Evolutionary conservation across 2,113 vertebrate genomes (phyloP).

Genomic region (Merops nubicus): DNA sequence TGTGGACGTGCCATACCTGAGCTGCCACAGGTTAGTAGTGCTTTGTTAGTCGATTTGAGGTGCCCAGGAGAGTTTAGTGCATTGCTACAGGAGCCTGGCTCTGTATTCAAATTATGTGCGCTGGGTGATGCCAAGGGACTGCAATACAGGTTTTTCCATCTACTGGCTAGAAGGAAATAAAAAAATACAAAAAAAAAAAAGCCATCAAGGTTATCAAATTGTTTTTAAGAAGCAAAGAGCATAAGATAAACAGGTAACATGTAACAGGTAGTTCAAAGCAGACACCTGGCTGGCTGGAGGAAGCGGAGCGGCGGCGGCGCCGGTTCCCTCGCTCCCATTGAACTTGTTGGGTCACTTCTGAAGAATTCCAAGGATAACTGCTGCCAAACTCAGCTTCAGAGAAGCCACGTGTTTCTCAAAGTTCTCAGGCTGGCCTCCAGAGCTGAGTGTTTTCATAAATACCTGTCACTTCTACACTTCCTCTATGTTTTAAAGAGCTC

Average conservation of each 20-base stretch:
- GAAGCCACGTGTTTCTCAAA: neutral
- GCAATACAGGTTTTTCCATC: constrained; percentile 93
- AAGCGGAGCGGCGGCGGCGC: neutral
- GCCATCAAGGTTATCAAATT: constrained; percentile 38
- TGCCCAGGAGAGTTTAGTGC: constrained; percentile 90
- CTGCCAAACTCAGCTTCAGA: neutral
- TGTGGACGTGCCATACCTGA: constrained; percentile 90
- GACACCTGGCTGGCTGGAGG: neutral
- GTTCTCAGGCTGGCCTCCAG: neutral
- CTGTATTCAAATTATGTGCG: constrained; percentile 73
- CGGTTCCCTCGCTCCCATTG: neutral
- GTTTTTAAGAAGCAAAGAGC: neutral
- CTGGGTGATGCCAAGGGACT: constrained; percentile 80
- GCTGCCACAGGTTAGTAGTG: constrained; percentile 95
- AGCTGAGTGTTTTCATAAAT: neutral
- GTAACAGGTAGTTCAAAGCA: too few relatives aligned
- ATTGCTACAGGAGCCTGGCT: constrained; percentile 81
- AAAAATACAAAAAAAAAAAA: constrained; percentile 71
- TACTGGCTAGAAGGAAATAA: constrained; percentile 83
- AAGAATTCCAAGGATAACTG: neutral
- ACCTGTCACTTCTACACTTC: neutral
- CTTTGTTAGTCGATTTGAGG: constrained; percentile 97
- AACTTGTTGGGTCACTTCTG: neutral
- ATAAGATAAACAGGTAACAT: neutral
- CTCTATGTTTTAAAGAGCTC: neutral